phyloP scores from a whole-genome alignment of 1,140 invertebrate genomes.

The Paracyclopina nana region DNA sequence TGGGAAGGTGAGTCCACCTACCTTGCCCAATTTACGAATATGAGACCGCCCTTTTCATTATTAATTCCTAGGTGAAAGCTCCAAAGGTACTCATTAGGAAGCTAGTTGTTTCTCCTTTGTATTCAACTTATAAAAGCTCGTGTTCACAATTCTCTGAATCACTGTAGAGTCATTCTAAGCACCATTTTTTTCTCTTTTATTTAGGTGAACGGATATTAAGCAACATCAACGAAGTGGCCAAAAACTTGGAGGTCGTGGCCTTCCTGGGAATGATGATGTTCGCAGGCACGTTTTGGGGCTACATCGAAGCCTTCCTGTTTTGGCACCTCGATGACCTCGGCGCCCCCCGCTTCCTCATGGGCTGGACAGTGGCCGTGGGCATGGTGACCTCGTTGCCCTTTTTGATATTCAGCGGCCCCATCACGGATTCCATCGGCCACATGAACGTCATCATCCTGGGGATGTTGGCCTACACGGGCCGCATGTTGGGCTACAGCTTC shows the following conservation, averaged over 20 bases:
- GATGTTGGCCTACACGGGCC: conserved; percentile 49
- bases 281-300: conserved; percentile 55
- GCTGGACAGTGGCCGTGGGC: conserved; percentile 55
- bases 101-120: too few relatives aligned
- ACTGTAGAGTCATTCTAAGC: too few relatives aligned
- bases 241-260: conserved; percentile 46
- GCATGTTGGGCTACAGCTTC: conserved; percentile 48
- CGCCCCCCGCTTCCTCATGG: conserved; percentile 52
- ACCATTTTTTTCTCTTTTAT: too few relatives aligned
- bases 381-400: conserved; percentile 53
- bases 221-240: conserved; percentile 46
- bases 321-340: conserved; percentile 60
- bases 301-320: conserved; percentile 63
- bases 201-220: conserved; percentile 44
- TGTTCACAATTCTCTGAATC: too few relatives aligned
- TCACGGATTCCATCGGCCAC: conserved; percentile 53
- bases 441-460: conserved; percentile 57
- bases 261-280: conserved; percentile 35
- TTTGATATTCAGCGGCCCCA: conserved; percentile 49
- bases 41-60: too few relatives aligned
- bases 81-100: too few relatives aligned
- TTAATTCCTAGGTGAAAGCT: too few relatives aligned
- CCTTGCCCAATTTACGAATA: too few relatives aligned
- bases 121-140: too few relatives aligned
- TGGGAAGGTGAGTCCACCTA: too few relatives aligned